A percentile compares a stretch with the other conserved stretches of the same genome.
Conservation (phyloP, 2,888 invertebrate genomes). For the Metallyticus violacea region DNA sequence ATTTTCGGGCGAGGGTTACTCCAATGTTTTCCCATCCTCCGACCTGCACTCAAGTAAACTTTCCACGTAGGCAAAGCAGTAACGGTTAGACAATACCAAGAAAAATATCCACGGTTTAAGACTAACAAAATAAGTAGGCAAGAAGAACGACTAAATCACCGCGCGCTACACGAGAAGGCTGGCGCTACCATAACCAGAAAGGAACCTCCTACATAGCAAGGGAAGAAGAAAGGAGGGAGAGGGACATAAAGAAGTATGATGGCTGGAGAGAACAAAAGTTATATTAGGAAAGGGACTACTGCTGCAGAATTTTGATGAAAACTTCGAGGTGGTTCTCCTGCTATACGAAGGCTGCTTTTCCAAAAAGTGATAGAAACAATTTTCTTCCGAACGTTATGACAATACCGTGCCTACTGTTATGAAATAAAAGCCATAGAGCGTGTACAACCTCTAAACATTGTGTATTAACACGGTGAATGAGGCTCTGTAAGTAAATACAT, state of each 20-base stretch:
- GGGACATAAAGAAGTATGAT: not conserved
- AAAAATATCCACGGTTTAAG: not conserved
- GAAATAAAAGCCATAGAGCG: too few relatives aligned
- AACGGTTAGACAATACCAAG: not conserved
- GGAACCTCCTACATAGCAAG: not conserved
- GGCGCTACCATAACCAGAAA: conserved; percentile 12
- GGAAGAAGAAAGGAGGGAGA: not conserved
- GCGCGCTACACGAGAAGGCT: not conserved
- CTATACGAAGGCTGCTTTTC: not conserved
- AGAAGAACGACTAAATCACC: not conserved
- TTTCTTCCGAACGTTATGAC: too few relatives aligned
- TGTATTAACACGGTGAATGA: too few relatives aligned
- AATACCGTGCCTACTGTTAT: too few relatives aligned
- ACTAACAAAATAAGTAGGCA: not conserved
- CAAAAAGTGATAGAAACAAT: not conserved
- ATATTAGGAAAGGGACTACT: conserved; percentile 15
- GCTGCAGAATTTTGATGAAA: conserved; percentile 18
- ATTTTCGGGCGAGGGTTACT: not conserved
- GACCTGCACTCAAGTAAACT: not conserved
- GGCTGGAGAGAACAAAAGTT: conserved; percentile 3
- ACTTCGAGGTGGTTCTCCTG: too few relatives aligned
- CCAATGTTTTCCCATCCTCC: not conserved
- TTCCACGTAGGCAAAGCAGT: not conserved
- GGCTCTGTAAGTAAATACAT: too few relatives aligned
- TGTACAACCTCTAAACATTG: too few relatives aligned